Evolutionary conservation across 2,113 vertebrate species (phyloP), one percentile per base, ranked within the genome.

Genomic region (Phylloscopus whistleri): DNA sequence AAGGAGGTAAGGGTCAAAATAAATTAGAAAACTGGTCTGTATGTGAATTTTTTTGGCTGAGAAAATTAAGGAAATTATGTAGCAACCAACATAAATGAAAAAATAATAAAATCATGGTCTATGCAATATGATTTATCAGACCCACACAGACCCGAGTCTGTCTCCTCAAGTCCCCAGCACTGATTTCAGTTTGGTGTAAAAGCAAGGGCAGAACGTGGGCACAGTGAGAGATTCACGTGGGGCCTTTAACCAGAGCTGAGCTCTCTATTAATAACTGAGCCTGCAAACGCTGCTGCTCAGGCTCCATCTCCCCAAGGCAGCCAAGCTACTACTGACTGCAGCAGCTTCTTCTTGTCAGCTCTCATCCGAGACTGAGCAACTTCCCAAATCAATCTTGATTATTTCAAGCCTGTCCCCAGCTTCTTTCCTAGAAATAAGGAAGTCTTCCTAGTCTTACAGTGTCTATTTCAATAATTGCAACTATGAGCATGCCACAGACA

Each of bases 61-160:
- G 64, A 92, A 94, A 93, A 94, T 95, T 46, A 87, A 92, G 90
- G 96, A 91, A 96, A 93, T 88, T 26, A 93, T 88, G 77, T 46
- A 85, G 88, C 73, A 78, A 89, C 56, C 44, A 70, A 80, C 48
- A 75, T 28, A 93, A 91, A 87, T 79, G 83, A 86, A 93, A 95
- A 86, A 94, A 78, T 89, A 95, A 92, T 90, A 90, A 75, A 89
- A 95, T 93, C 83, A 90, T 0, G 7, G 69, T 9, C 73, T 78
- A 16, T 69, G 55, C 26, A 35, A 73, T 27, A 53, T 28, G 80
- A 81, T 93, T 86, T 90, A 66, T 84, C 80, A 87, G 92, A 51
- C 28, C 31, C 46, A 85, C 53, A 62, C 21, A 75, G 87, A 90
- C 75, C 30, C 49, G 58, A 35, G n/a, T 68, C 75, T 69, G 95